A percentile compares a stretch with the other conserved stretches of the same genome.
Conservation (phyloP, 2,888 invertebrate species). For the Fragum whitleyi region DNA sequence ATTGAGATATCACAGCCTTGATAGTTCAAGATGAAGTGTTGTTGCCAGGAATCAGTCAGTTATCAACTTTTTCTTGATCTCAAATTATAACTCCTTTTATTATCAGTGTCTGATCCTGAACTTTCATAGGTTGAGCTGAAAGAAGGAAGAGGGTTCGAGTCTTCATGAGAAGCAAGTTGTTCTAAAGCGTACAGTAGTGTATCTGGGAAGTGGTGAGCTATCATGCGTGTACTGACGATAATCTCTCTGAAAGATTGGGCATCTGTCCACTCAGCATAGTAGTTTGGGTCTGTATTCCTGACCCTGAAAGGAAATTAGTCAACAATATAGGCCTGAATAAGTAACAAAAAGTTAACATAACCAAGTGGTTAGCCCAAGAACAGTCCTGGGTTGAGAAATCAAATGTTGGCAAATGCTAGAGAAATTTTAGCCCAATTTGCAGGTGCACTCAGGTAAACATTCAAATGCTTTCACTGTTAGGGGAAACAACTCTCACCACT, state of each 20-base stretch:
- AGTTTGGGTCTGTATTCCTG: slow-evolving; percentile 73
- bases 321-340: no score
- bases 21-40: no score
- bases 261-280: slow-evolving; percentile 92
- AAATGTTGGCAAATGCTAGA: no score
- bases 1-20: no score
- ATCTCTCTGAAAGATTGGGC: slow-evolving; percentile 93
- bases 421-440: no score
- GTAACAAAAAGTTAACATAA: no score
- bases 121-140: not conserved
- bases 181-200: slow-evolving; percentile 91
- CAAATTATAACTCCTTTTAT: not conserved
- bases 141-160: not conserved
- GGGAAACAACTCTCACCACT: no score
- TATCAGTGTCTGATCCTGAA: not conserved
- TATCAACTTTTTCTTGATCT: not conserved
- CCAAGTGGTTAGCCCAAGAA: no score
- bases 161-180: slow-evolving; percentile 67
- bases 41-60: no score
- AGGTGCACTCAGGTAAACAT: no score
- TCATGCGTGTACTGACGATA: slow-evolving; percentile 93
- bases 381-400: no score
- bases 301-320: slow-evolving; percentile 57
- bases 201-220: slow-evolving; percentile 94
- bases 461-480: no score